Conservation (phyloP, 2,113 vertebrate genomes). For the Crotalus horridus region DNA sequence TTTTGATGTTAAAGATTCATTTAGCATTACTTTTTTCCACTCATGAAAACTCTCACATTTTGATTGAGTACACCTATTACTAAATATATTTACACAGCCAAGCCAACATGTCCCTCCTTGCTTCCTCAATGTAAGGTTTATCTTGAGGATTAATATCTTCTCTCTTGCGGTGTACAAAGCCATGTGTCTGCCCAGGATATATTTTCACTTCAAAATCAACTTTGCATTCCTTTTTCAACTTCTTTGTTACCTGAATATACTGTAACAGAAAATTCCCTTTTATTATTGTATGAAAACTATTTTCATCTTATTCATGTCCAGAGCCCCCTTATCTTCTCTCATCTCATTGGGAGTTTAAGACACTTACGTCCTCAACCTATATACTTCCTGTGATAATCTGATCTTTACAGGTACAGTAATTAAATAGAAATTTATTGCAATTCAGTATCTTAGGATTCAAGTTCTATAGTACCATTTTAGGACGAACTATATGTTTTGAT, state of each 20-base stretch:
- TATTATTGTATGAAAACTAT: not conserved
- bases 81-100: constrained; percentile 87
- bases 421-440: not conserved
- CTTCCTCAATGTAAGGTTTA: constrained; percentile 80
- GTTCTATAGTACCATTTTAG: not conserved
- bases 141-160: constrained; percentile 82
- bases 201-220: constrained; percentile 84
- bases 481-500: not conserved
- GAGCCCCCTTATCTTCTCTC: not conserved
- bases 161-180: constrained; percentile 88
- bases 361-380: not conserved
- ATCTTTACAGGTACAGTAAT: not conserved
- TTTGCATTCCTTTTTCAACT: constrained; percentile 78
- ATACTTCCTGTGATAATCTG: not conserved
- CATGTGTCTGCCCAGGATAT: constrained; percentile 87
- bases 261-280: constrained; percentile 42
- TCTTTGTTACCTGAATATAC: constrained; percentile 76
- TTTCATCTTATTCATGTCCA: not conserved
- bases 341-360: not conserved
- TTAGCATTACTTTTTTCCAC: not conserved
- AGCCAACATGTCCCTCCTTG: constrained; percentile 79
- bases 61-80: not conserved
- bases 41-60: not conserved
- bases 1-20: not conserved
- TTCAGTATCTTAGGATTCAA: not conserved